These are phyloP conservation scores for Eristalis tenax DNA, from an alignment of 2,888 invertebrate species.

Conservation along the genomic window DNA sequence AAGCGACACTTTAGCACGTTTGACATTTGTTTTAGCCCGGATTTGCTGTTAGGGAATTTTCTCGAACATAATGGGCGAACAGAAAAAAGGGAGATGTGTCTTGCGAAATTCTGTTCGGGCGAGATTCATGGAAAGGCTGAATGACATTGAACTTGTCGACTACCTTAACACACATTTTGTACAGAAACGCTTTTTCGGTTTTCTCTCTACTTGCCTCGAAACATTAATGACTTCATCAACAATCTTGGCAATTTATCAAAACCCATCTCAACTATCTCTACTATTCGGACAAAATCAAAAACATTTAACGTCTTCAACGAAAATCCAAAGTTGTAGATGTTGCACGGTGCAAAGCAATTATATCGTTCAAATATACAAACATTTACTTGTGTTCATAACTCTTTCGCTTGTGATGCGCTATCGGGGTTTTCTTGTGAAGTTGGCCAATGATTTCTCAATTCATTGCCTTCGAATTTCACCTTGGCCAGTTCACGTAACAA, in stretches of 20 bases:
- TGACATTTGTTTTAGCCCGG: no score
- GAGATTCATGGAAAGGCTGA: no score
- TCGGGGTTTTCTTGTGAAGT: neutral
- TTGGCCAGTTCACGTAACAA: neutral
- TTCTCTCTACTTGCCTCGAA: no score
- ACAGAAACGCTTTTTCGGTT: no score
- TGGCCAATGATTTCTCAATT: neutral
- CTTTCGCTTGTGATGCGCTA: neutral
- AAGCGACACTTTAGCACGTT: no score
- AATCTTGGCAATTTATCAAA: neutral
- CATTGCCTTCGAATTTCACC: neutral
- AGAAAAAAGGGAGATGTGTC: no score
- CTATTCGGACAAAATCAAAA: neutral
- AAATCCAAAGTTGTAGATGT: neutral
- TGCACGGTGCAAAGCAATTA: neutral
- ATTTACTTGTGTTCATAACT: neutral
- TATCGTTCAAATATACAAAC: neutral
- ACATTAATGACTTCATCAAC: neutral
- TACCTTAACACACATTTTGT: no score
- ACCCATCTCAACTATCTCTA: neutral
- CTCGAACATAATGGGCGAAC: no score
- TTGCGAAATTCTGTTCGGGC: no score
- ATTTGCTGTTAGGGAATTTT: no score
- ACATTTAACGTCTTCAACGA: neutral
- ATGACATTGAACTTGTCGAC: no score